These are phyloP conservation scores for Lordiphosa stackelbergi DNA, from an alignment of 1,140 invertebrate genomes.

Conservation along the genomic window DNA sequence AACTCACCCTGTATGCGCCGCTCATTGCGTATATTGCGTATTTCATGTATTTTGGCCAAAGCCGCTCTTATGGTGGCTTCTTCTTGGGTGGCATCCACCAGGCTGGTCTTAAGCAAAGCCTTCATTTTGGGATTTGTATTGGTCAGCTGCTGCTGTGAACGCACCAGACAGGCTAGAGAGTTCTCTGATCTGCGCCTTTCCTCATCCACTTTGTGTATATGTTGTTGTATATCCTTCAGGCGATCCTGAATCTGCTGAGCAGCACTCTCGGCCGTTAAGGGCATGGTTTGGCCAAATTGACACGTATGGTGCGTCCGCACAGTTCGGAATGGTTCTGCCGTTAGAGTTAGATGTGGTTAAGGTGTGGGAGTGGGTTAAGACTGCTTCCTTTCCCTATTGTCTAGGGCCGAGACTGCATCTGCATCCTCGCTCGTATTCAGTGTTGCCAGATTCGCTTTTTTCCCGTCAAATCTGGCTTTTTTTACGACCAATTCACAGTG, in stretches of 20 bases:
- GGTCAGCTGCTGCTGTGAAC: constrained; percentile 83
- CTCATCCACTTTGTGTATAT: constrained; percentile 89
- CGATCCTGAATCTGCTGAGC: constrained; percentile 85
- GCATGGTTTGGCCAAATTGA: too few species aligned
- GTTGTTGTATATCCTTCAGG: constrained; percentile 85
- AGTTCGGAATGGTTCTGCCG: too few species aligned
- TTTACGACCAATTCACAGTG: too few species aligned
- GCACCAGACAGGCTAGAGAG: constrained; percentile 86
- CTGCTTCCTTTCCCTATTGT: too few species aligned
- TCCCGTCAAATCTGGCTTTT: too few species aligned
- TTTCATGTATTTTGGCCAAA: constrained; percentile 92
- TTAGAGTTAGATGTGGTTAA: too few species aligned
- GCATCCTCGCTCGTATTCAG: too few species aligned
- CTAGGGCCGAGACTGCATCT: too few species aligned
- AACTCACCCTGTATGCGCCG: constrained; percentile 84
- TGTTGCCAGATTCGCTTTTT: too few species aligned
- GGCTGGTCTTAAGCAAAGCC: constrained; percentile 87
- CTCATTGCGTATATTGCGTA: constrained; percentile 92
- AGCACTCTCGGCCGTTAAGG: constrained; percentile 86
- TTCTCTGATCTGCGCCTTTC: constrained; percentile 87
- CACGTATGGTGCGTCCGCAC: too few species aligned
- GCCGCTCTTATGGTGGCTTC: constrained; percentile 89
- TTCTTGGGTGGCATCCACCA: constrained; percentile 89
- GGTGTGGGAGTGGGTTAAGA: too few species aligned
- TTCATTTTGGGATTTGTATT: constrained; percentile 87